phyloP scores from a whole-genome alignment of 2,888 invertebrate genomes.

The Cheilosia vernalis region DNA sequence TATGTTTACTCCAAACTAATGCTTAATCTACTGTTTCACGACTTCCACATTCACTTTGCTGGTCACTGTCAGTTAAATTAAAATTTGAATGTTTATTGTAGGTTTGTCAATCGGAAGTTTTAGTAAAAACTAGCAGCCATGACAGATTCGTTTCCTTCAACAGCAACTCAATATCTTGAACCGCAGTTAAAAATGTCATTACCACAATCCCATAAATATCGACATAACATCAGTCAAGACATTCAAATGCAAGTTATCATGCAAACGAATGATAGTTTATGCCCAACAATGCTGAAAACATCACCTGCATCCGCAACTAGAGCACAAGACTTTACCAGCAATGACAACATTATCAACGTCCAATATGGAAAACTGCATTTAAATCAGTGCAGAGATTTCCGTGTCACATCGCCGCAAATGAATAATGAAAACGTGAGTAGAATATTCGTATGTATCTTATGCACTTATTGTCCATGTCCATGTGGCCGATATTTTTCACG shows the following conservation, averaged over 20 bases:
- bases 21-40: not conserved
- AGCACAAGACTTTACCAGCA: conserved; percentile 44
- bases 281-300: conserved; percentile 47
- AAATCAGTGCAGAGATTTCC: conserved; percentile 56
- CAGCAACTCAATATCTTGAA: conserved; percentile 27
- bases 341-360: conserved; percentile 50
- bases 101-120: conserved; percentile 5
- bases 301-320: conserved; percentile 38
- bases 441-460: conserved; percentile 6
- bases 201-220: conserved; percentile 47
- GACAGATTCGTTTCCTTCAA: conserved; percentile 32
- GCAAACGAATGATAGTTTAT: conserved; percentile 46
- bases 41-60: not conserved
- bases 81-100: not conserved
- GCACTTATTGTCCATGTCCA: not conserved
- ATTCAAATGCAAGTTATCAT: conserved; percentile 64
- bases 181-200: conserved; percentile 45
- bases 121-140: conserved; percentile 25
- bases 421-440: conserved; percentile 64
- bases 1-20: not conserved
- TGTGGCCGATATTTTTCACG: not conserved
- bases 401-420: conserved; percentile 34
- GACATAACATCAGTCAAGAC: conserved; percentile 41
- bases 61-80: no score
- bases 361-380: conserved; percentile 59